A percentile compares a stretch with the other conserved stretches of the same genome.
Evolutionary conservation across 1,140 invertebrate genomes (phyloP).

Genomic region (Hyles euphorbiae): DNA sequence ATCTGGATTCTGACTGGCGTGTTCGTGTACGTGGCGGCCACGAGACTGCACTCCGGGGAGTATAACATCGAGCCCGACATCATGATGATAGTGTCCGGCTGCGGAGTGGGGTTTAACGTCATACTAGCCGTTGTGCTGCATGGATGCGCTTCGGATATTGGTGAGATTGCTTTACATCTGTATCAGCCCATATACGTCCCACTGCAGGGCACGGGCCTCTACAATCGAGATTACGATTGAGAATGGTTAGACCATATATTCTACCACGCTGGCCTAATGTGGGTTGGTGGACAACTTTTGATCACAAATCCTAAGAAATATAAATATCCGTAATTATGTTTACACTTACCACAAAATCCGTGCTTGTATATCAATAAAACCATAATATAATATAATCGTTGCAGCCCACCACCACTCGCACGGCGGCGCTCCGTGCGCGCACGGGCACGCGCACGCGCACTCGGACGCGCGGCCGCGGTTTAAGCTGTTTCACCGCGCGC

Average conservation of each 20-base stretch:
- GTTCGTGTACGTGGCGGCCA: conserved; percentile 87
- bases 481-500: conserved; percentile 29
- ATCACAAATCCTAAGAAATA: too few species aligned
- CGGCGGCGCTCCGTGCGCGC: conserved; percentile 58
- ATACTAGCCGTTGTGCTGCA: conserved; percentile 88
- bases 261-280: too few species aligned
- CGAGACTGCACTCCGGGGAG: conserved; percentile 82
- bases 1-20: conserved; percentile 94
- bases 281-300: too few species aligned
- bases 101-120: conserved; percentile 90
- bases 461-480: conserved; percentile 21
- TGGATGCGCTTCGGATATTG: conserved; percentile 75
- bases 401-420: conserved; percentile 62
- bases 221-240: too few species aligned
- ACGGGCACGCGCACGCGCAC: conserved; percentile 25
- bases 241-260: too few species aligned
- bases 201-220: neutral
- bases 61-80: conserved; percentile 88
- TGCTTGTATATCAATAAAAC: neutral
- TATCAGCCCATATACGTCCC: too few species aligned
- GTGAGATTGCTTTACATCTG: conserved; percentile 25
- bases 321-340: too few species aligned
- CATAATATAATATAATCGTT: neutral
- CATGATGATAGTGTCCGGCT: conserved; percentile 90
- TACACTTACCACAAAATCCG: too few species aligned